phyloP scores from a whole-genome alignment of 2,888 invertebrate genomes.

The Poecilus cupreus region DNA sequence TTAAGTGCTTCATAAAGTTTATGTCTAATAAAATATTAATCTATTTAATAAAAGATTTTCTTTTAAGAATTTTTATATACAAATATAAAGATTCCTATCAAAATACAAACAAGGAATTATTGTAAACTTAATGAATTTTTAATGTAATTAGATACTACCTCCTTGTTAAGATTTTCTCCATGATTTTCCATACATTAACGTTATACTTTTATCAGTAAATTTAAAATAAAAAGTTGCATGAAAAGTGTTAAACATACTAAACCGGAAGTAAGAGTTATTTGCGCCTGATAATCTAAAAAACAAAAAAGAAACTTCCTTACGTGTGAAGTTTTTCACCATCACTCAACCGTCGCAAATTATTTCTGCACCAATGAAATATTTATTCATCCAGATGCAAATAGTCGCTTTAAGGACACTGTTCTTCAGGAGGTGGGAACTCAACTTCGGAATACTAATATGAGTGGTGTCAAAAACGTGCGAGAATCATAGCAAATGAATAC shows the following conservation, averaged over 20 bases:
- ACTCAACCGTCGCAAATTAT: background rate
- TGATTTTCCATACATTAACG: background rate
- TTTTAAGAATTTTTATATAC: too few relatives aligned
- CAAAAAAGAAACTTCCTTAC: conserved; percentile 16
- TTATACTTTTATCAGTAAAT: background rate
- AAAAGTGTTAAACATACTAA: background rate
- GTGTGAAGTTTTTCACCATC: background rate
- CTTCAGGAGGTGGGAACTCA: background rate
- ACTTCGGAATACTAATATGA: conserved; percentile 22
- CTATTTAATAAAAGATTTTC: too few relatives aligned
- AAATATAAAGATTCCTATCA: too few relatives aligned
- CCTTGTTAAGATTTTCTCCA: background rate
- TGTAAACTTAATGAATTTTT: conserved; percentile 28
- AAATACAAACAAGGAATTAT: conserved; percentile 20
- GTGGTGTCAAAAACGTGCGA: conserved; percentile 2
- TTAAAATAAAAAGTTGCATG: conserved; percentile 21
- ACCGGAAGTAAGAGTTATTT: conserved; percentile 22
- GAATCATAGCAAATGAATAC: conserved; percentile 13
- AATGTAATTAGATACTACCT: conserved; percentile 6
- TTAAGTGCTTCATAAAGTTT: too few relatives aligned
- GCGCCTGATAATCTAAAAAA: conserved; percentile 6
- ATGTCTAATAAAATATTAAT: too few relatives aligned
- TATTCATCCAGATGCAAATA: conserved; percentile 29
- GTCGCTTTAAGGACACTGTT: background rate
- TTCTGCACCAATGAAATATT: conserved; percentile 25